Percentiles rank a stretch among this genome's conserved stretches.
Conservation (phyloP, 2,113 vertebrate species). For the Limnothrissa miodon region DNA sequence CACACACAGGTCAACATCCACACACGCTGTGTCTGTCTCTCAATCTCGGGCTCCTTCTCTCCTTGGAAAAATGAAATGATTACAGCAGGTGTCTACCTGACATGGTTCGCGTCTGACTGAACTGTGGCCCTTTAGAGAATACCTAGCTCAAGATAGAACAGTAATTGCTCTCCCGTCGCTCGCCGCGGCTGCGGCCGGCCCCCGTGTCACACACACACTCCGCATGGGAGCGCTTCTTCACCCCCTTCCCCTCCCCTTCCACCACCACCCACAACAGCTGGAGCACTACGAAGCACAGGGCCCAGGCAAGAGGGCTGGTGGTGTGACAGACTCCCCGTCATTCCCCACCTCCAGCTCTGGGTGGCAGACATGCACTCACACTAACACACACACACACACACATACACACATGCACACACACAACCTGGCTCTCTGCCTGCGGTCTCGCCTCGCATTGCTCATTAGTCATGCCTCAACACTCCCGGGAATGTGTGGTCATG, state of each 20-base stretch:
- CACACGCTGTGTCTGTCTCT: not conserved
- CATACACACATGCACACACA: not conserved
- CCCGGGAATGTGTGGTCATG: not conserved
- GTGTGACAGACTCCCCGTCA: not conserved
- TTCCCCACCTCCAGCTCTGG: constrained; percentile 2
- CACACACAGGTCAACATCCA: not conserved
- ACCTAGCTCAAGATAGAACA: constrained; percentile 23
- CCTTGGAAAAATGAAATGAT: constrained; percentile 38
- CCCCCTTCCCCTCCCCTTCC: no score
- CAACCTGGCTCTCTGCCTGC: not conserved
- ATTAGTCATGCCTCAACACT: constrained; percentile 35
- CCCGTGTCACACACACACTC: not conserved
- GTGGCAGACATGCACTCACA: not conserved
- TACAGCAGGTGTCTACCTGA: constrained; percentile 29
- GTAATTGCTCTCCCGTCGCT: constrained; percentile 34
- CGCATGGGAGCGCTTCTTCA: not conserved
- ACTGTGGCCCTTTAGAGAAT: not conserved
- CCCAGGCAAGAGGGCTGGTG: not conserved
- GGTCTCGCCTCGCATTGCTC: constrained; percentile 23
- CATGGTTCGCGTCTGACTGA: constrained; percentile 2
- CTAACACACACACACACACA: not conserved
- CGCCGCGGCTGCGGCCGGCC: not conserved
- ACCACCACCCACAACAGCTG: not conserved
- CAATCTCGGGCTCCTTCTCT: constrained; percentile 25
- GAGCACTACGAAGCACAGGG: not conserved